Evolutionary conservation across 2,888 invertebrate genomes (phyloP).

Genomic region (Scotopteryx bipunctaria): DNA sequence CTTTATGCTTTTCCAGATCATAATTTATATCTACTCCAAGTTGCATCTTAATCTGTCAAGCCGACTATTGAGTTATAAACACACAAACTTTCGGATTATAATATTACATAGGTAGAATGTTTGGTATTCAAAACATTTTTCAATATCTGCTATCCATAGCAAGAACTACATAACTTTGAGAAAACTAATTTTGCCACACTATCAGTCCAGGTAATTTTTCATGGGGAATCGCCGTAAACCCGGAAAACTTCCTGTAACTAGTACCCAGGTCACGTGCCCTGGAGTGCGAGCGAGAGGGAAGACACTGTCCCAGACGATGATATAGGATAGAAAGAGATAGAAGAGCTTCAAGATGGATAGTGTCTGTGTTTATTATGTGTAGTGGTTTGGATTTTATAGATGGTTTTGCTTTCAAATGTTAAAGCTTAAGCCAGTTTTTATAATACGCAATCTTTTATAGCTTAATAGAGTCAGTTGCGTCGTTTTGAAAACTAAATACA

Average conservation of each 20-base stretch:
- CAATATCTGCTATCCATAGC: slow-evolving; percentile 3
- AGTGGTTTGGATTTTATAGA: slow-evolving; percentile 26
- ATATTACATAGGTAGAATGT: too few relatives aligned
- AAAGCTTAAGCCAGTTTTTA: slow-evolving; percentile 7
- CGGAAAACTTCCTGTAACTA: slow-evolving; percentile 54
- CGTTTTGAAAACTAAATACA: too few relatives aligned
- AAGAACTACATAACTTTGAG: slow-evolving; percentile 6
- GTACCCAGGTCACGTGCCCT: slow-evolving; percentile 68
- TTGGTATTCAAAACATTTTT: neutral
- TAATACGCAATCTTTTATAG: too few relatives aligned
- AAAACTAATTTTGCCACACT: slow-evolving; percentile 57
- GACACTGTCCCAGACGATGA: neutral
- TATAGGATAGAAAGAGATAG: slow-evolving; percentile 40
- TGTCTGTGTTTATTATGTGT: slow-evolving; percentile 29
- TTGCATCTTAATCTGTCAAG: too few relatives aligned
- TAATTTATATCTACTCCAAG: too few relatives aligned
- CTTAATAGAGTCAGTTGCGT: too few relatives aligned
- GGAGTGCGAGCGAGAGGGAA: slow-evolving; percentile 40
- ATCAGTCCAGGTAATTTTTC: slow-evolving; percentile 72
- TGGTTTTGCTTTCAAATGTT: slow-evolving; percentile 19
- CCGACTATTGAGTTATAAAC: too few relatives aligned
- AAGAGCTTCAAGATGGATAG: slow-evolving; percentile 50
- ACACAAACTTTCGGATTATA: too few relatives aligned
- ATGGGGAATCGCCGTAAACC: slow-evolving; percentile 66
- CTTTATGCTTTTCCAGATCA: too few relatives aligned